These are phyloP conservation scores for Cyrtorhinus lividipennis DNA, from an alignment of 1,140 invertebrate species.

Conservation along the genomic window DNA sequence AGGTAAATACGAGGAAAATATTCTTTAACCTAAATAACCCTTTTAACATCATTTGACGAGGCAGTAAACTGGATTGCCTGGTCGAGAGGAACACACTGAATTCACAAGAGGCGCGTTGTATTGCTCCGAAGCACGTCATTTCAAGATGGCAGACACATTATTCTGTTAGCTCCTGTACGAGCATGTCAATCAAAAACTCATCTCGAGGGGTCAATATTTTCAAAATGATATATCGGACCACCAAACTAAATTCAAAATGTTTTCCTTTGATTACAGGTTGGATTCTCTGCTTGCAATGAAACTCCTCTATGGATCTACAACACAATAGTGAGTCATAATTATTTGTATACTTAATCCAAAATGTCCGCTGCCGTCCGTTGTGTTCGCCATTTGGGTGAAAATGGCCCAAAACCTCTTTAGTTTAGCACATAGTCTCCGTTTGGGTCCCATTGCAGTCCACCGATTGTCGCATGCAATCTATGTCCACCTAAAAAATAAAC, in stretches of 20 bases:
- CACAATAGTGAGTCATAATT: constrained; percentile 31
- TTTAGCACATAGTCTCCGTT: no score
- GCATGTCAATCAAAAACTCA: neutral
- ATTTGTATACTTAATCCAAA: neutral
- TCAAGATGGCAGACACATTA: no score
- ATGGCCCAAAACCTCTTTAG: neutral
- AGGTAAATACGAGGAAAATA: constrained; percentile 33
- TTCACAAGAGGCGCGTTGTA: neutral
- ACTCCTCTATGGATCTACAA: constrained; percentile 80
- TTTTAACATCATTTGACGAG: neutral
- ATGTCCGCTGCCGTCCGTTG: neutral
- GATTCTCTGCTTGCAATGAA: constrained; percentile 59
- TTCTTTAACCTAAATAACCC: constrained; percentile 20
- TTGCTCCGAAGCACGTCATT: no score
- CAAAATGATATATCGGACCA: neutral
- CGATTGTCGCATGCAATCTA: no score
- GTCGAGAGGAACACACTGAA: neutral
- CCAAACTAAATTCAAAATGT: neutral
- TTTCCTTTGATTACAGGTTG: constrained; percentile 31
- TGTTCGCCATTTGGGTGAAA: neutral
- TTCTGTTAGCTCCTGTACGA: no score
- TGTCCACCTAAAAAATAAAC: no score
- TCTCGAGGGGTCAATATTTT: neutral
- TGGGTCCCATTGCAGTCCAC: no score
- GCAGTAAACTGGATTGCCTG: no score